phyloP scores from a whole-genome alignment of 2,888 invertebrate species.

The Calameuta idolon region DNA sequence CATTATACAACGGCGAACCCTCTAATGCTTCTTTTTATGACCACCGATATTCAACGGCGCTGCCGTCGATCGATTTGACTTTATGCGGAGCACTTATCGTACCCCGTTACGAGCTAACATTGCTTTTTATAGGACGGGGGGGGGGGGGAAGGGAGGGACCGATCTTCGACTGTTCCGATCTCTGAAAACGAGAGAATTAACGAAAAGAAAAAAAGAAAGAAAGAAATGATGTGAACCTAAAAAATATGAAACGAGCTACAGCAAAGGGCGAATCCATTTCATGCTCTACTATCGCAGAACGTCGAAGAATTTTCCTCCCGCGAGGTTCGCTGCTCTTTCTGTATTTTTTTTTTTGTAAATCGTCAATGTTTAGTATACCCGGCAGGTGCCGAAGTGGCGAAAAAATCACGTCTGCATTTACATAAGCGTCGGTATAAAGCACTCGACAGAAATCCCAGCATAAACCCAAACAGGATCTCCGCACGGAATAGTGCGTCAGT shows the following conservation, averaged over 20 bases:
- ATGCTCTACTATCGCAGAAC: neutral
- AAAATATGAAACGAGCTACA: neutral
- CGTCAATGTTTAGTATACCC: slow-evolving; percentile 54
- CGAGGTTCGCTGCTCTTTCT: neutral
- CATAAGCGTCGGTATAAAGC: slow-evolving; percentile 67
- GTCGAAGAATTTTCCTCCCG: neutral
- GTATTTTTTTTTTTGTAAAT: slow-evolving; percentile 10
- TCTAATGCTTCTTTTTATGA: slow-evolving; percentile 54
- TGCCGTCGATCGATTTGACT: slow-evolving; percentile 58
- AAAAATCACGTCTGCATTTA: slow-evolving; percentile 67
- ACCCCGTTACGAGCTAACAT: slow-evolving; percentile 64
- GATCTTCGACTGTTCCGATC: slow-evolving; percentile 44
- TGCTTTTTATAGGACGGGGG: slow-evolving; percentile 59
- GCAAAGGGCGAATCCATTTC: neutral
- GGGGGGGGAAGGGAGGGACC: slow-evolving; percentile 30
- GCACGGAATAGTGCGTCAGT: slow-evolving; percentile 55
- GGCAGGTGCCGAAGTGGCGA: slow-evolving; percentile 58
- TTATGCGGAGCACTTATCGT: slow-evolving; percentile 61
- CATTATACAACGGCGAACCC: slow-evolving; percentile 48
- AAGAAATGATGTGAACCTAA: neutral
- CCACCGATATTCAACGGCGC: slow-evolving; percentile 55
- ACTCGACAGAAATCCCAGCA: slow-evolving; percentile 64
- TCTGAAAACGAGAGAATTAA: slow-evolving; percentile 15
- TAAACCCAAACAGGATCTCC: slow-evolving; percentile 63
- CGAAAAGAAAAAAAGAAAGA: neutral